These are phyloP conservation scores for Sinocyclocheilus rhinocerous DNA, from an alignment of 2,113 vertebrate species.

Conservation along the genomic window DNA sequence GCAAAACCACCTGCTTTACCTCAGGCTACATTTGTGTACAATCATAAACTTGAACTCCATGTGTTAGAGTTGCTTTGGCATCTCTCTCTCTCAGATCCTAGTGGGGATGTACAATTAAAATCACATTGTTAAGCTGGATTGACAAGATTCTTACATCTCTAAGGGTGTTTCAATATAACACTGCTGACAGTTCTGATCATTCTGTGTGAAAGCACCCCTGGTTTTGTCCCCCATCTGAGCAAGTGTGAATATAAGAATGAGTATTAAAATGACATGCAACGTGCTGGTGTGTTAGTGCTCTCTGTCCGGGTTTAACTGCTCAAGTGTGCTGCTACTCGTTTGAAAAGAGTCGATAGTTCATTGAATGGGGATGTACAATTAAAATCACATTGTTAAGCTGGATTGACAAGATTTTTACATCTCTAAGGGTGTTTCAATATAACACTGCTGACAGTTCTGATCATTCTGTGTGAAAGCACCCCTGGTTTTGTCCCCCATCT, in stretches of 20 bases:
- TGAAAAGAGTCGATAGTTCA: neutral
- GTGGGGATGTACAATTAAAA: constrained; percentile 13
- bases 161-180: constrained; percentile 4
- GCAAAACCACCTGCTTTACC: constrained; percentile 7
- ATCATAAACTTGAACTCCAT: neutral
- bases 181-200: constrained; percentile 15
- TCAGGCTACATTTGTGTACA: neutral
- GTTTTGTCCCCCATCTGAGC: neutral
- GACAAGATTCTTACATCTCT: constrained; percentile 27
- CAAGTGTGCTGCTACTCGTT: neutral
- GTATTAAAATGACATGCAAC: neutral
- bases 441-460: constrained; percentile 21
- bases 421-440: constrained; percentile 5
- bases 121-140: constrained; percentile 2
- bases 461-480: neutral
- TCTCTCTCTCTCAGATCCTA: neutral
- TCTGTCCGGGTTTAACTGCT: neutral
- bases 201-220: no score
- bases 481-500: no score
- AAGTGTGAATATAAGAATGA: constrained; percentile 18
- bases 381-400: constrained; percentile 10
- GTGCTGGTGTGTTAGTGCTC: neutral
- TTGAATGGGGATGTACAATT: constrained; percentile 4
- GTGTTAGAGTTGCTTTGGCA: neutral
- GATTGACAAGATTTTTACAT: constrained; percentile 23